A percentile compares a stretch with the other conserved stretches of the same genome.
Evolutionary conservation across 92 coral and sea anemone species (phyloP).

Genomic region (Zoanthus solanderi): DNA sequence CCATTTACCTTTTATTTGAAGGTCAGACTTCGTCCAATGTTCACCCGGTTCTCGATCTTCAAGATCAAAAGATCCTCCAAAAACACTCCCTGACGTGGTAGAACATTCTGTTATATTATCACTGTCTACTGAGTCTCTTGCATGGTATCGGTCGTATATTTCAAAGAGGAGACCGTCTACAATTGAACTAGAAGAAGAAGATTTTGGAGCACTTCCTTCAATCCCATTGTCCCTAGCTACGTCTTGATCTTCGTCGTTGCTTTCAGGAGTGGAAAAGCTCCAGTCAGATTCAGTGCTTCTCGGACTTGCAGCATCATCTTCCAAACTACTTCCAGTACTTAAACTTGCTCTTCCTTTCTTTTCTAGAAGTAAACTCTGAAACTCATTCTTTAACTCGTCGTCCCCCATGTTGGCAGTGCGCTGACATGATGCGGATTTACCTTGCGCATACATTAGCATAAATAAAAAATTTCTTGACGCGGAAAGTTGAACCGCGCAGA

Average conservation of each 20-base stretch:
- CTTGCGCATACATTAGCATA: slow-evolving; percentile 73
- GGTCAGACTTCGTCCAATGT: slow-evolving; percentile 90
- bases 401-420: slow-evolving; percentile 89
- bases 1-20: slow-evolving; percentile 82
- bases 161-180: slow-evolving; percentile 95
- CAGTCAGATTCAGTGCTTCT: slow-evolving; percentile 95
- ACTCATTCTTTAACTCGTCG: slow-evolving; percentile 52
- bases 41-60: slow-evolving; percentile 90
- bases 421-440: slow-evolving; percentile 68
- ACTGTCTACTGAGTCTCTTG: slow-evolving; percentile 95
- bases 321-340: slow-evolving; percentile 81
- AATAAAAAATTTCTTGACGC: slow-evolving; percentile 33
- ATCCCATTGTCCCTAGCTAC: slow-evolving; percentile 51
- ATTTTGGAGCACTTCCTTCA: slow-evolving; percentile 62
- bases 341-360: slow-evolving; percentile 72
- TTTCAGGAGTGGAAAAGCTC: slow-evolving; percentile 84
- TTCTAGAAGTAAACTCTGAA: slow-evolving; percentile 59
- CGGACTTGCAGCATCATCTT: slow-evolving; percentile 89
- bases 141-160: slow-evolving; percentile 96
- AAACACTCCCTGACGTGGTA: slow-evolving; percentile 93
- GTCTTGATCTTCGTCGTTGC: slow-evolving; percentile 71
- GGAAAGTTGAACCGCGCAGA: background rate
- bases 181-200: slow-evolving; percentile 82
- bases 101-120: slow-evolving; percentile 99
- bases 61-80: slow-evolving; percentile 97